Base-by-base conservation (phyloP, 2,113 vertebrate genomes). In the Rattus rattus region DNA sequence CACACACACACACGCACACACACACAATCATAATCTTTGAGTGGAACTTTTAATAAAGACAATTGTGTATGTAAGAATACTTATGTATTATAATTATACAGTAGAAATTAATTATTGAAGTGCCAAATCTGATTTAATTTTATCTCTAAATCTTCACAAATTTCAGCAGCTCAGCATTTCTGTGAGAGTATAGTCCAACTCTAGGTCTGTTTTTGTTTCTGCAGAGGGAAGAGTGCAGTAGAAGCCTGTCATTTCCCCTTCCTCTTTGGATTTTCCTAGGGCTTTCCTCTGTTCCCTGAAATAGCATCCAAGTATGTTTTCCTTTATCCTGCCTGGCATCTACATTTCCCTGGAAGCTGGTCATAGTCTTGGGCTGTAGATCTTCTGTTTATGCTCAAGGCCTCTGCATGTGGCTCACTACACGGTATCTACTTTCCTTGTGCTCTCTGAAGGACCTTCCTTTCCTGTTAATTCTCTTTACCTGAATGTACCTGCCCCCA, bases 21-120 rank as follows among this genome's bases (percentile, higher is more conserved):
- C 61, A 26, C 24, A 61, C 17, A 61, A 61, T 28, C 67, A 33
- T 88, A 69, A 73, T 84, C 90, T 43, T 95, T 84, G 73, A 93
- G 10, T 75, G 20, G 47, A 96, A 88, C 28, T 94, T 92, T 84
- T 65, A 87, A 70, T 75, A 75, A 79, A 92, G n/a, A 67, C 73
- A 43, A 92, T 77, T 75, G 28, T 67, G 2, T 39, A 5, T 7
- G 70, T 89, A 47, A 52, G n/a, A 97, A 92, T 90, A 76, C 39
- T 39, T 24, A 28, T 39, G 14, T 11, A 56, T 54, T 70, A 28
- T 79, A 73, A 76, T 94, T 92, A 63, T 33, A 52, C 0, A 63
- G 13, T 75, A 22, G 10, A 8, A 6, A 43, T 85, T 83, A 59
- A 61, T 65, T 79, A 65, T 54, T 70, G n/a, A 91, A 80, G 47